Base-by-base conservation (phyloP, 2,888 invertebrate species). In the Acrobasis suavella region DNA sequence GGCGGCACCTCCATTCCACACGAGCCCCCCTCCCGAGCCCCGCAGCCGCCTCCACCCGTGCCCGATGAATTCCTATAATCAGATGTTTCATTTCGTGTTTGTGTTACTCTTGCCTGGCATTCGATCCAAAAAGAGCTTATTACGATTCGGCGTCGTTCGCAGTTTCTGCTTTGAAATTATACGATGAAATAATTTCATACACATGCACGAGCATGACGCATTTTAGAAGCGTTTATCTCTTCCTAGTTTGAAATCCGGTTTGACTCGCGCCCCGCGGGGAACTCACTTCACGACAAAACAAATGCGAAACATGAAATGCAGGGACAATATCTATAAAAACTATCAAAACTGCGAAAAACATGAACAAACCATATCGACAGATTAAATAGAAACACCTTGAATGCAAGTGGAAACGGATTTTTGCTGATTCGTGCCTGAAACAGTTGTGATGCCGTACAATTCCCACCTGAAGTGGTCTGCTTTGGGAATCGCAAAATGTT, bases 61-160 rank as follows among this genome's bases (percentile, higher is more conserved):
- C 54, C 38, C 54, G 54, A 55, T 55, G 38, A 55, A 55, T 55
- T 55, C 54, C 42, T 70, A 72, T 74, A 74, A 76, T 79, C 78
- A 78, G 76, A 72, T 78, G 77, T 73, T 76, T 56, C 72, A 70
- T 69, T 73, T 69, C 69, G 64, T 69, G 60, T 67, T 65, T 67
- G 64, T 62, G 62, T 60, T 65, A 32, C 42, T 56, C 17, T 56
- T 42, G 39, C 37, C 15, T 37, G 14, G 37, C 38, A 54, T 54
- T 9, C 17, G 17, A 50, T 54, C 38, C 54, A 54, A 38, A 15
- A 9, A 32, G 32, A 32, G 32, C 32, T 32, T 32, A 7, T 6
- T 32, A 32, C 32, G 32, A 32, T 1, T 32, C 32, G 32, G 32
- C 17, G 12, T 22, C 9, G 22, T 14, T 51, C 22, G 51, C 6